A percentile compares a stretch with the other conserved stretches of the same genome.
Evolutionary conservation across 2,797 vertebrate genomes (phyloP).

Genomic region (Chlorospingus flavigularis): DNA sequence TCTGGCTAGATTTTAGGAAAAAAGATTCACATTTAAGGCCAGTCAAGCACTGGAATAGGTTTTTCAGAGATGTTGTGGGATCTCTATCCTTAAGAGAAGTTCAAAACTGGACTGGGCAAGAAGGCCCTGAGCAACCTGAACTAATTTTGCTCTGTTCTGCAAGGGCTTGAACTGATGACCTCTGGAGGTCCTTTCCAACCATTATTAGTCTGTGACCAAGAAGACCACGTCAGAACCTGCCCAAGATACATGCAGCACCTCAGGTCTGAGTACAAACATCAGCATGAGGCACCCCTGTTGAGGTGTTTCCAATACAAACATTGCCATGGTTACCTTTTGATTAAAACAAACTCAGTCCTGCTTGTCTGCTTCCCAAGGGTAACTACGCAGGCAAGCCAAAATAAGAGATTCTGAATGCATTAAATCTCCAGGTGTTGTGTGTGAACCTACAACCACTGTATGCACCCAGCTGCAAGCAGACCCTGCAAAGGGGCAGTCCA

Average conservation of each 20-base stretch:
- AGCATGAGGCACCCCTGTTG: background rate
- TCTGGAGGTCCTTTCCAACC: background rate
- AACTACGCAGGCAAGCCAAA: background rate
- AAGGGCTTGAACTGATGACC: background rate
- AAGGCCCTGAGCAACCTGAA: background rate
- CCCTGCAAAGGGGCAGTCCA: background rate
- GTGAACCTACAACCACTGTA: background rate
- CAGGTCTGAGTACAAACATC: background rate
- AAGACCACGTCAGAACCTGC: background rate
- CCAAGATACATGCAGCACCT: background rate
- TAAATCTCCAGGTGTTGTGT: background rate
- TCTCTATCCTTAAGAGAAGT: background rate
- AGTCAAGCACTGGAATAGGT: background rate
- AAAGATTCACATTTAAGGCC: background rate
- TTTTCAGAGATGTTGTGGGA: background rate
- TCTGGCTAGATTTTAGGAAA: background rate
- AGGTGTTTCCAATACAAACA: slow-evolving; percentile 40
- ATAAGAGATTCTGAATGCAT: background rate
- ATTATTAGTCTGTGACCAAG: background rate
- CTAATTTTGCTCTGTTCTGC: background rate
- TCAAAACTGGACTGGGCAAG: background rate
- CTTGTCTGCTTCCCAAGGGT: background rate
- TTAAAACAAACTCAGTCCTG: background rate
- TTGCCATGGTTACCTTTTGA: background rate
- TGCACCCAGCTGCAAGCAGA: background rate